phyloP scores from a whole-genome alignment of 2,888 invertebrate species.

The Eremobia ochroleuca region DNA sequence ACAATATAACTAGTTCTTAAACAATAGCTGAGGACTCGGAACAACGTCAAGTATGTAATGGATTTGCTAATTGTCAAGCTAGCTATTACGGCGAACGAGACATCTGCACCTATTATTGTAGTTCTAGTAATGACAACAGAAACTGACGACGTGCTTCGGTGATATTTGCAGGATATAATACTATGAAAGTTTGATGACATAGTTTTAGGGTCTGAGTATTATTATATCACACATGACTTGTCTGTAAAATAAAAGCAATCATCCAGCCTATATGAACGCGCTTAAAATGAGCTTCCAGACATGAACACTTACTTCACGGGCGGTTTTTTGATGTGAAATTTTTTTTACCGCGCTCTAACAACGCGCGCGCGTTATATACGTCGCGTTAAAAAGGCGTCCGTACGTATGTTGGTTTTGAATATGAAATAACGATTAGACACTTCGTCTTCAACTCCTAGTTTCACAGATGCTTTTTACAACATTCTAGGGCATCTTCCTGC shows the following conservation, averaged over 20 bases:
- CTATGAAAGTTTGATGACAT: neutral
- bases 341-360: no score
- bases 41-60: constrained; percentile 45
- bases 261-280: neutral
- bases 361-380: no score
- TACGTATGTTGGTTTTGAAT: no score
- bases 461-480: neutral
- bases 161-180: neutral
- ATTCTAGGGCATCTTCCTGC: neutral
- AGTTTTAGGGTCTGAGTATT: neutral
- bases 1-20: constrained; percentile 41
- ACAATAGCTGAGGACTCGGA: constrained; percentile 28
- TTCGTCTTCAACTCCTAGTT: neutral
- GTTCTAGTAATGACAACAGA: neutral
- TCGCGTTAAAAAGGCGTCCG: no score
- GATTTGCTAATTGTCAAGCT: constrained; percentile 51
- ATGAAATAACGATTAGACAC: neutral
- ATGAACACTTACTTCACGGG: no score
- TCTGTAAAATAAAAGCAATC: neutral
- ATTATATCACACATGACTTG: neutral
- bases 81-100: constrained; percentile 7
- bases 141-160: neutral
- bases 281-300: neutral
- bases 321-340: no score
- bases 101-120: constrained; percentile 21